Conservation (phyloP, 2,888 invertebrate species). For the Dryomyza anilis region DNA sequence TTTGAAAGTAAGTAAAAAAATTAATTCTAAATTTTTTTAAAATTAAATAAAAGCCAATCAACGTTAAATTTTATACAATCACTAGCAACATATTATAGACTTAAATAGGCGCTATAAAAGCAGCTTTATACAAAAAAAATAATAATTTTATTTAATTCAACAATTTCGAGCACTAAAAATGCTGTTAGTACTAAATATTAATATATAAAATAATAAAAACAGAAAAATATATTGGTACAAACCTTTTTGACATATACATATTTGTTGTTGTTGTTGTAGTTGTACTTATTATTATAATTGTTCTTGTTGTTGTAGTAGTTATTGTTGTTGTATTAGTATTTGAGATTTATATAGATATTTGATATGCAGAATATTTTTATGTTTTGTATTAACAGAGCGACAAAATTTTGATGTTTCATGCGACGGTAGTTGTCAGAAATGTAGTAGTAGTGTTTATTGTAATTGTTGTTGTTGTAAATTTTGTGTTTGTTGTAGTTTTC, state of each 20-base stretch:
- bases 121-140: too few relatives aligned
- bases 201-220: not conserved
- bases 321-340: slow-evolving; percentile 21
- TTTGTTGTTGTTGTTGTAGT: slow-evolving; percentile 20
- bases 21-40: not conserved
- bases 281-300: not conserved
- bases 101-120: too few relatives aligned
- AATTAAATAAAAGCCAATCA: not conserved
- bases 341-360: slow-evolving; percentile 28
- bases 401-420: too few relatives aligned
- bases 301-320: slow-evolving; percentile 1
- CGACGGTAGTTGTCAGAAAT: too few relatives aligned
- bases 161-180: not conserved
- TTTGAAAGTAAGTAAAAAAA: not conserved
- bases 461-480: slow-evolving; percentile 35
- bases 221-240: slow-evolving; percentile 6
- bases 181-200: slow-evolving; percentile 5
- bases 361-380: too few relatives aligned
- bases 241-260: slow-evolving; percentile 14
- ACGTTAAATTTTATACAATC: not conserved
- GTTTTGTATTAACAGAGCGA: too few relatives aligned
- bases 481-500: slow-evolving; percentile 29
- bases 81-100: not conserved
- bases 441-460: slow-evolving; percentile 43
- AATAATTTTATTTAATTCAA: too few relatives aligned